Base-by-base conservation (phyloP, 1,140 invertebrate genomes). In the Drosophila subpulchrella region DNA sequence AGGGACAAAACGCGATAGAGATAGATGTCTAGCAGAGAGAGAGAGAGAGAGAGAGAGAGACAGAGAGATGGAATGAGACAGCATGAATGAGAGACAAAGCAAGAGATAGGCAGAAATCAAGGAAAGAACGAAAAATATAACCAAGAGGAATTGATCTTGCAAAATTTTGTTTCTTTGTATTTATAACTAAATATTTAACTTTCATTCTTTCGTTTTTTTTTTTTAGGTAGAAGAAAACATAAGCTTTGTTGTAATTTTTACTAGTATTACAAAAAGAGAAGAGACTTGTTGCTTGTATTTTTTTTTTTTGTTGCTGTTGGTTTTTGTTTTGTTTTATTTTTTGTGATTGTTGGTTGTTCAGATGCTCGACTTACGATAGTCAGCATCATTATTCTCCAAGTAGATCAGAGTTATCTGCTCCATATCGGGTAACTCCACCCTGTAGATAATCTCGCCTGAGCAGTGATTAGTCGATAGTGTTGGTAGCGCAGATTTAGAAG, bases 381-480 rank as follows among this genome's bases (percentile, higher is more conserved):
- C 94, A 91, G 94, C 94, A 93, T 95, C 94, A 93, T 93, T 94
- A 93, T 95, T 96, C 95, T 96, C 96, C 95, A 96, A 95, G 96
- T 96, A 96, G 94, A 96, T 96, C 94, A 96, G 95, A 93, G 96
- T 96, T 94, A 96, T 96, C 95, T 96, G 96, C 95, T 96, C 96
- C 95, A 96, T 96, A 95, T 96, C 96, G 93, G 96, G 96, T 94
- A 96, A 95, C 95, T 96, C 96, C 95, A 96, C 96, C 94, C 96
- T 95, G 94, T 96, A 96, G 95, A 96, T 96, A 95, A 96, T 96
- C 95, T 96, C 96, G 94, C 95, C 95, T 96, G 89, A 62, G 75
- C 75, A 70, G 56, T 70, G 76, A 81, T 85, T 84, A 61, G 57
- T 80, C 39, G 79, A 41, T 70, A 78, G 59, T 65, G 55, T 58